Percentiles rank a stretch among this genome's conserved stretches.
These are phyloP conservation scores for Zaprionus tsacasi DNA, from an alignment of 1,140 invertebrate genomes.

Conservation along the genomic window DNA sequence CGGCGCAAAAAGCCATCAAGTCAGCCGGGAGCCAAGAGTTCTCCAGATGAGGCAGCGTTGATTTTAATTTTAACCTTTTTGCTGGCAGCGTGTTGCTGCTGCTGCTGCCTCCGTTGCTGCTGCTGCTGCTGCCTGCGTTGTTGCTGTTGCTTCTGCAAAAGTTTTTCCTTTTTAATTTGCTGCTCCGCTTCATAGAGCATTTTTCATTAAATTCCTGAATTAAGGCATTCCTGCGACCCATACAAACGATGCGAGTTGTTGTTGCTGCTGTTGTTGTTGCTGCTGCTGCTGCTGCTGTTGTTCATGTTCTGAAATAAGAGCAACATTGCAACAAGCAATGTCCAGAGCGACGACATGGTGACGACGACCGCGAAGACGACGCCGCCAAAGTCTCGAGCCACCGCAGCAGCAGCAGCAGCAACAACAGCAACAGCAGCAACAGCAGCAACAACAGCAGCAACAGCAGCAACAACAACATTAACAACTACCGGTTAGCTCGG, in stretches of 20 bases:
- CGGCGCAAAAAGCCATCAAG: constrained; percentile 47
- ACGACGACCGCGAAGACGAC: constrained; percentile 53
- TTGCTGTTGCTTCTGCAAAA: constrained; percentile 58
- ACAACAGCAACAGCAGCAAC: constrained; percentile 19
- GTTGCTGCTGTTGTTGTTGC: constrained; percentile 10
- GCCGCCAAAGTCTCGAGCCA: constrained; percentile 59
- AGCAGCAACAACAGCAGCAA: constrained; percentile 13
- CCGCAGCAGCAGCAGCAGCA: constrained; percentile 2
- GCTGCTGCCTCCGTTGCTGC: background rate
- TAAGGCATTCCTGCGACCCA: constrained; percentile 71
- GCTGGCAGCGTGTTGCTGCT: constrained; percentile 25
- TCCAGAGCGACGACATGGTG: constrained; percentile 75
- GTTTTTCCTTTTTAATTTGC: constrained; percentile 75
- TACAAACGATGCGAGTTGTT: constrained; percentile 47
- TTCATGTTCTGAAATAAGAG: constrained; percentile 79
- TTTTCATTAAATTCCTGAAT: constrained; percentile 83
- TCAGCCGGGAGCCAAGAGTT: constrained; percentile 36
- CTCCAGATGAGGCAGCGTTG: constrained; percentile 53
- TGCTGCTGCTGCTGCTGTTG: constrained; percentile 37
- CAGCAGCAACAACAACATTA: constrained; percentile 25
- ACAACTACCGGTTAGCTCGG: constrained; percentile 47
- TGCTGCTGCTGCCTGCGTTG: constrained; percentile 30
- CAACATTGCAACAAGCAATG: constrained; percentile 72
- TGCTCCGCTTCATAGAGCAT: constrained; percentile 79
- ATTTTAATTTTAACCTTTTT: constrained; percentile 81